Evolutionary conservation across 2,797 vertebrate species (phyloP).

Genomic region (Falco columbarius): DNA sequence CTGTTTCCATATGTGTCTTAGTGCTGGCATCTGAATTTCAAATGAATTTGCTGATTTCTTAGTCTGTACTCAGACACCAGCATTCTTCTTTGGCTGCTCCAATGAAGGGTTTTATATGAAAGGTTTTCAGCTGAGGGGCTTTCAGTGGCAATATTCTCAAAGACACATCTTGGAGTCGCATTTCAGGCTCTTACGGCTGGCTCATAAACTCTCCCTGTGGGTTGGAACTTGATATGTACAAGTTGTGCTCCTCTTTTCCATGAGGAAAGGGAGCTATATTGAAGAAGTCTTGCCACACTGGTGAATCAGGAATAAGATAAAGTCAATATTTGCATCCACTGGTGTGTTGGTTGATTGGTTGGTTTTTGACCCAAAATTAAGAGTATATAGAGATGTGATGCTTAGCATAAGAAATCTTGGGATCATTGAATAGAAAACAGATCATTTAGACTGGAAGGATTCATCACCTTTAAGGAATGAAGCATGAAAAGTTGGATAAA

Average conservation of each 20-base stretch:
- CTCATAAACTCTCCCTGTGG: background rate
- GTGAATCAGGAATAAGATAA: background rate
- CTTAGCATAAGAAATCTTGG: background rate
- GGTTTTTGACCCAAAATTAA: background rate
- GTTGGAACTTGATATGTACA: background rate
- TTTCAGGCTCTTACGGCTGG: background rate
- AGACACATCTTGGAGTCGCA: background rate
- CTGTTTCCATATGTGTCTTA: constrained; percentile 51
- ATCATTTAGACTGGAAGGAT: background rate
- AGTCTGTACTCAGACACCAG: background rate
- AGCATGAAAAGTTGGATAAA: background rate
- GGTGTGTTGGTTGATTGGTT: background rate
- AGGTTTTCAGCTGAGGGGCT: constrained; percentile 6
- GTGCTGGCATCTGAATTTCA: constrained; percentile 61
- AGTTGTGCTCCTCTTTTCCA: background rate
- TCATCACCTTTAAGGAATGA: background rate
- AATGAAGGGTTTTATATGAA: background rate
- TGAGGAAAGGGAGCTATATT: background rate
- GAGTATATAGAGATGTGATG: background rate
- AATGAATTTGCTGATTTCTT: constrained; percentile 59
- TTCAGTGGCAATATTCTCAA: constrained; percentile 45
- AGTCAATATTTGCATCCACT: background rate
- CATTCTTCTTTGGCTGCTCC: constrained; percentile 21
- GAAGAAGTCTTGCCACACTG: background rate
- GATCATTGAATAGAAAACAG: background rate